A percentile compares a stretch with the other conserved stretches of the same genome.
These are phyloP conservation scores for Rafetus swinhoei DNA, from an alignment of 2,113 vertebrate species.

Conservation along the genomic window DNA sequence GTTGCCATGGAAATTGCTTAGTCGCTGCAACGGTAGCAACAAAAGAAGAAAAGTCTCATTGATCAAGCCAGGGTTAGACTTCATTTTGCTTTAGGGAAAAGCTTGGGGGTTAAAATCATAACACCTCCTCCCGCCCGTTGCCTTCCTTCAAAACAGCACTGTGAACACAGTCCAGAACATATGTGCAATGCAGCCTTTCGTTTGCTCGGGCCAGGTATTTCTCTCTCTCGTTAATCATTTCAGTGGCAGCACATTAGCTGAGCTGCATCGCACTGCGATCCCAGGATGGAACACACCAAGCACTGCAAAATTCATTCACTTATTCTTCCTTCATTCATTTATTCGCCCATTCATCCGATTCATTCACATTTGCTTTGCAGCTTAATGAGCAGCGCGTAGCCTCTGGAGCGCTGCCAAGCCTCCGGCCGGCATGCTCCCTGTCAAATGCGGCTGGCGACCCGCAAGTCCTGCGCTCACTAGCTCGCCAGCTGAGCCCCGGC, in stretches of 20 bases:
- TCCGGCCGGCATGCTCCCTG: neutral
- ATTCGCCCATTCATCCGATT: slow-evolving; percentile 67
- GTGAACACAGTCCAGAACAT: neutral
- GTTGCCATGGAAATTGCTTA: slow-evolving; percentile 63
- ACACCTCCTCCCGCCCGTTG: slow-evolving; percentile 12
- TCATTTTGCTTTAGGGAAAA: slow-evolving; percentile 51
- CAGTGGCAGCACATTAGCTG: slow-evolving; percentile 30
- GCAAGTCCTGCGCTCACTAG: neutral
- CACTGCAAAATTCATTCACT: slow-evolving; percentile 73
- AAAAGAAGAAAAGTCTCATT: slow-evolving; percentile 56
- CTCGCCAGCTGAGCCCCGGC: neutral
- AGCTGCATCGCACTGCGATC: slow-evolving; percentile 7
- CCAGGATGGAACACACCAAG: slow-evolving; percentile 57
- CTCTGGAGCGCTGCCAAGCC: slow-evolving; percentile 52
- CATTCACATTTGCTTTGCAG: slow-evolving; percentile 65
- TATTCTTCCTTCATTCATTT: slow-evolving; percentile 73
- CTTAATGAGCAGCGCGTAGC: slow-evolving; percentile 58
- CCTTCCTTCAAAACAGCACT: slow-evolving; percentile 1
- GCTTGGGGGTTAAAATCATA: neutral
- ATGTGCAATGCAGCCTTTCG: neutral
- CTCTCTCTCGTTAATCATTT: neutral
- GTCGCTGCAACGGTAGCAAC: slow-evolving; percentile 55
- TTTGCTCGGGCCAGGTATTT: slow-evolving; percentile 24
- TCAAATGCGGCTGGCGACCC: slow-evolving; percentile 30
- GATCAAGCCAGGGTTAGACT: slow-evolving; percentile 33